These are phyloP conservation scores for Drosophila tristis DNA, from an alignment of 1,140 invertebrate genomes.

Conservation along the genomic window DNA sequence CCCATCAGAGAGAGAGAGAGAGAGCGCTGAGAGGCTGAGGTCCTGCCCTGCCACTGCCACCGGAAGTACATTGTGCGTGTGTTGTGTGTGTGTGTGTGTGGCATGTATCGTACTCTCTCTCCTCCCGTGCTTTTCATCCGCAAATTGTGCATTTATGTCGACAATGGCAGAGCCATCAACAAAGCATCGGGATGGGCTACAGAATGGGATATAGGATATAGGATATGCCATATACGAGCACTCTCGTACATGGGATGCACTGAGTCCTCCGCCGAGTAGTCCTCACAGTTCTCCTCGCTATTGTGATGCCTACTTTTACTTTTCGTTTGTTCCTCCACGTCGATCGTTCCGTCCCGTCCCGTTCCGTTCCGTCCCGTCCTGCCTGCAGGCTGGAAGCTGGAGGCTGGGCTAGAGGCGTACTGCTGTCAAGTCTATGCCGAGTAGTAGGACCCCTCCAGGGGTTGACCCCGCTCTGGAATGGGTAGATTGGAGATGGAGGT, in stretches of 20 bases:
- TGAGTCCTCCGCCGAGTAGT: not conserved
- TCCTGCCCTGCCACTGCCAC: slow-evolving; percentile 58
- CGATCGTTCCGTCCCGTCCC: slow-evolving; percentile 14
- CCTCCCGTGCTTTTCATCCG: slow-evolving; percentile 66
- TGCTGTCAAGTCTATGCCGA: slow-evolving; percentile 51
- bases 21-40: too few species aligned
- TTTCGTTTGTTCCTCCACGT: slow-evolving; percentile 30
- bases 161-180: slow-evolving; percentile 62
- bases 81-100: slow-evolving; percentile 30
- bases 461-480: not conserved
- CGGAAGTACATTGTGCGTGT: slow-evolving; percentile 75
- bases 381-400: slow-evolving; percentile 5
- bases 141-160: slow-evolving; percentile 82
- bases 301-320: slow-evolving; percentile 59
- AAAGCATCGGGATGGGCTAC: slow-evolving; percentile 46
- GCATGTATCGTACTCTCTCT: slow-evolving; percentile 15
- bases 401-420: slow-evolving; percentile 30
- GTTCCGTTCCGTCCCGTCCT: slow-evolving; percentile 8
- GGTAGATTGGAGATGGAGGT: too few species aligned
- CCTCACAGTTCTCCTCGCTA: slow-evolving; percentile 9
- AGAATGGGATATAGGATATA: slow-evolving; percentile 12
- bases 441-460: not conserved
- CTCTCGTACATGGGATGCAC: slow-evolving; percentile 25
- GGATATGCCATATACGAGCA: slow-evolving; percentile 27
- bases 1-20: not conserved